Base-by-base conservation (phyloP, 2,797 vertebrate genomes). In the Cacajao melanocephalus region DNA sequence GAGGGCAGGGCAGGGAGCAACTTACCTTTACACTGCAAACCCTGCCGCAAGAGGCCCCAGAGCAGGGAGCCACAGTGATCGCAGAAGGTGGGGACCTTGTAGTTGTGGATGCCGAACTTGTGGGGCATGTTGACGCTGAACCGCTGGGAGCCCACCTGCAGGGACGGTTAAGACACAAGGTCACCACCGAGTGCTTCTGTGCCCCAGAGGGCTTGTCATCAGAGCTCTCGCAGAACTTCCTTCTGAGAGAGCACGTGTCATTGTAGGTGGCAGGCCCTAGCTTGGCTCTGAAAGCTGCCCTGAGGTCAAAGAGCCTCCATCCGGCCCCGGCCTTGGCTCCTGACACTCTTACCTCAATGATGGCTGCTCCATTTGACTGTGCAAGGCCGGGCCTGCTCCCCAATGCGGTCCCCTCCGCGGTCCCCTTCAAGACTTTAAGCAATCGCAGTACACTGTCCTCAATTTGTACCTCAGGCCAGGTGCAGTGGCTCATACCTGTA, bases 1-100 rank as follows among this genome's bases (percentile, higher is more conserved):
- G 0, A 22, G 55, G 39, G 33, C 0, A 17, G 81, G 36, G 15
- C 81, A 36, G 19, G 26, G 19, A 13, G 33, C 28, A 4, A 39
- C 99, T 99, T 99, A 99, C 99, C 99, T 99, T 99, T 99, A 98
- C 99, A 99, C 98, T 99, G 99, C 98, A 99, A 99, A 96, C 99
- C 99, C 99, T 99, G 99, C 95, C 99, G 98, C 98, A 99, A 98
- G 98, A 99, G 99, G 91, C 99, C 99, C 99, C 99, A 99, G 93
- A 99, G 99, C 98, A 99, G 99, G 12, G 99, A 99, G 72, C 99
- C 99, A 78, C 99, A 99, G 99, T 99, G 99, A 98, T 99, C 99
- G 82, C 99, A 99, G 98, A 99, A 99, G 78, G 99, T 99, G 97
- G 99, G 99, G 91, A 99, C 99, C 98, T 99, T 99, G 98, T 99